A percentile compares a stretch with the other conserved stretches of the same genome.
Conservation (phyloP, 23 tunicate species). For the Styela clava region DNA sequence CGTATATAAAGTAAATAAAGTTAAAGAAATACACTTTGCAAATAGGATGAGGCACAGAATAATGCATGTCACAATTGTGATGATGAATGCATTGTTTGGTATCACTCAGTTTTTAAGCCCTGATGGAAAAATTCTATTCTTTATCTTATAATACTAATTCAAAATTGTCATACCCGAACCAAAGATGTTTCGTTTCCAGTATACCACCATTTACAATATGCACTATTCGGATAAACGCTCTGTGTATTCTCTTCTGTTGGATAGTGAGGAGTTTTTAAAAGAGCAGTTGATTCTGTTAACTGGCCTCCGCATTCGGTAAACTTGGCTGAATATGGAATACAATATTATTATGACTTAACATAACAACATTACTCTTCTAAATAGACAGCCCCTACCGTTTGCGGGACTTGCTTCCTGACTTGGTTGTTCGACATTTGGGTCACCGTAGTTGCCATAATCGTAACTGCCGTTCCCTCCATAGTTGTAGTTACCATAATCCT, state of each 20-base stretch:
- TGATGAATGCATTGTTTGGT: too few relatives aligned
- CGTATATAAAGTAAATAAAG: conserved; percentile 16
- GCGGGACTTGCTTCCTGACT: background rate
- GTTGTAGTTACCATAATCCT: background rate
- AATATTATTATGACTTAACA: too few relatives aligned
- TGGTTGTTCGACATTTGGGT: background rate
- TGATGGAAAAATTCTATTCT: background rate
- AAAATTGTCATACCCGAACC: conserved; percentile 42
- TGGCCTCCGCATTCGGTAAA: conserved; percentile 65
- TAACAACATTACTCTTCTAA: too few relatives aligned
- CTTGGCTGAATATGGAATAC: too few relatives aligned
- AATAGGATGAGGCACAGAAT: background rate
- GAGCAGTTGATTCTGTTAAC: conserved; percentile 28
- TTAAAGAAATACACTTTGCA: background rate
- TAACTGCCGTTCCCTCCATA: too few relatives aligned
- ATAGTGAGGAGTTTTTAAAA: conserved; percentile 58
- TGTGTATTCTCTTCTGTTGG: conserved; percentile 40
- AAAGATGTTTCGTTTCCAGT: conserved; percentile 58
- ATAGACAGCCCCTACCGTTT: background rate
- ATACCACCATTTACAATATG: conserved; percentile 62
- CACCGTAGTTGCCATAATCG: background rate
- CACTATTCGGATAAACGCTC: conserved; percentile 35
- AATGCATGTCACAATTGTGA: too few relatives aligned
- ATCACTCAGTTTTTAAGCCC: too few relatives aligned
- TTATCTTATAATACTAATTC: too few relatives aligned